Conservation (phyloP, 1,140 invertebrate species). For the Antheraea mylitta region DNA sequence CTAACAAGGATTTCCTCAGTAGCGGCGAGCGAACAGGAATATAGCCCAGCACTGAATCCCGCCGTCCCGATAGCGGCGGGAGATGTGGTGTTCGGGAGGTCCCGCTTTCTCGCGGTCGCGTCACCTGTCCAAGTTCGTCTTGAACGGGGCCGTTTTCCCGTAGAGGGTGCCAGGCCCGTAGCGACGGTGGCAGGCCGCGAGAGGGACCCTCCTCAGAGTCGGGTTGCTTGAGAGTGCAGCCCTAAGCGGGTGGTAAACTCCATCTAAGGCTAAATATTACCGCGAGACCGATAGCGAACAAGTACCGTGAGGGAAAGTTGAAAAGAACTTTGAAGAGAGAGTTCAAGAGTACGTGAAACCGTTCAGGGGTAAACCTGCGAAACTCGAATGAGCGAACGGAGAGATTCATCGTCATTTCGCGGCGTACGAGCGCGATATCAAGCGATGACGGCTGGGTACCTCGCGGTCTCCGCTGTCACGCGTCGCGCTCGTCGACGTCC, state of each 20-base stretch:
- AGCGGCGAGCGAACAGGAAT: conserved; percentile 91
- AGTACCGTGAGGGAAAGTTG: conserved; percentile 95
- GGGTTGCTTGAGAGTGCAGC: conserved; percentile 92
- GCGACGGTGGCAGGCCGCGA: conserved; percentile 74
- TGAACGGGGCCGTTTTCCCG: conserved; percentile 84
- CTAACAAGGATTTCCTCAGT: conserved; percentile 93
- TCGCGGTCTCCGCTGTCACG: conserved; percentile 27
- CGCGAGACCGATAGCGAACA: conserved; percentile 93
- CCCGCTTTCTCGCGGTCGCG: conserved; percentile 58
- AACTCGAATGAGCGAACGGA: conserved; percentile 80
- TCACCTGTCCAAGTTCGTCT: conserved; percentile 83
- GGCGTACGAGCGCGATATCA: conserved; percentile 42
- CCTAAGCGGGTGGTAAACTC: conserved; percentile 90
- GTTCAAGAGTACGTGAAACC: conserved; percentile 92
- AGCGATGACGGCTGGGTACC: conserved; percentile 37
- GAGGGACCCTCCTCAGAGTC: conserved; percentile 84
- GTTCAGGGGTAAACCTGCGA: conserved; percentile 85
- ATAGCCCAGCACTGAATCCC: conserved; percentile 82
- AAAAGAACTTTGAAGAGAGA: conserved; percentile 95
- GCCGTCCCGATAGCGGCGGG: conserved; percentile 70
- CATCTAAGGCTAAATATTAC: conserved; percentile 92
- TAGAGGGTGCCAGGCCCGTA: conserved; percentile 87
- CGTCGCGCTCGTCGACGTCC: conserved; percentile 50
- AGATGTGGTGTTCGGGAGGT: conserved; percentile 84
- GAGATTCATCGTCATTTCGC: conserved; percentile 76